Evolutionary conservation across 2,888 invertebrate genomes (phyloP).

Genomic region (Salticus scenicus): DNA sequence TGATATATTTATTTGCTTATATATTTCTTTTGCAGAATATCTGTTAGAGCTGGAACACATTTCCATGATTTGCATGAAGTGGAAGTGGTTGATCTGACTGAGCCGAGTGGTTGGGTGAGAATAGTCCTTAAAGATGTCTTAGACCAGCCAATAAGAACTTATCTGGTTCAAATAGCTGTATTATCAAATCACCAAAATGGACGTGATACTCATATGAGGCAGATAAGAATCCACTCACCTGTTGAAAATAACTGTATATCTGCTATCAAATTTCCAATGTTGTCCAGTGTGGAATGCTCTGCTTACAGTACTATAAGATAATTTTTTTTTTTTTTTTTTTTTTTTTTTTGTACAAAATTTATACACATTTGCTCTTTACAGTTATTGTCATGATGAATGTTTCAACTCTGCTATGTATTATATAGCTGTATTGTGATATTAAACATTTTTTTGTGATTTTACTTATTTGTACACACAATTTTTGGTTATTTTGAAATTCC

Average conservation of each 20-base stretch:
- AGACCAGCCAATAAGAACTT: slow-evolving; percentile 92
- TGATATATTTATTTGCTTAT: slow-evolving; percentile 70
- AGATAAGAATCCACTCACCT: slow-evolving; percentile 96
- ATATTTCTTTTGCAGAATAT: slow-evolving; percentile 80
- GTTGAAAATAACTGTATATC: slow-evolving; percentile 76
- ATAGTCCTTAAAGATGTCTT: slow-evolving; percentile 91
- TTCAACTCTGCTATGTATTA: background rate
- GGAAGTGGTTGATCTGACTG: slow-evolving; percentile 92
- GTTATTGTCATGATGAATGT: no score
- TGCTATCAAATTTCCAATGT: slow-evolving; percentile 74
- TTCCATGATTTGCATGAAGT: slow-evolving; percentile 97
- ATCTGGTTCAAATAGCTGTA: slow-evolving; percentile 97
- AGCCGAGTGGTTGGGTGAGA: slow-evolving; percentile 97
- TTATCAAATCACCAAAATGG: slow-evolving; percentile 99
- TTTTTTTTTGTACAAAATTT: no score
- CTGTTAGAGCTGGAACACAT: slow-evolving; percentile 94
- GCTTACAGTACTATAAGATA: slow-evolving; percentile 64
- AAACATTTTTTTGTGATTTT: no score
- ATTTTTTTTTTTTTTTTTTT: no score
- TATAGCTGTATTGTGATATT: background rate
- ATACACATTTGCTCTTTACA: background rate
- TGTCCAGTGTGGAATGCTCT: slow-evolving; percentile 62
- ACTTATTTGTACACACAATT: no score
- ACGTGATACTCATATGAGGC: slow-evolving; percentile 97
- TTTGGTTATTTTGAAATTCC: no score